phyloP scores from a whole-genome alignment of 1,140 invertebrate species.

The Ceratosolen fusciceps region DNA sequence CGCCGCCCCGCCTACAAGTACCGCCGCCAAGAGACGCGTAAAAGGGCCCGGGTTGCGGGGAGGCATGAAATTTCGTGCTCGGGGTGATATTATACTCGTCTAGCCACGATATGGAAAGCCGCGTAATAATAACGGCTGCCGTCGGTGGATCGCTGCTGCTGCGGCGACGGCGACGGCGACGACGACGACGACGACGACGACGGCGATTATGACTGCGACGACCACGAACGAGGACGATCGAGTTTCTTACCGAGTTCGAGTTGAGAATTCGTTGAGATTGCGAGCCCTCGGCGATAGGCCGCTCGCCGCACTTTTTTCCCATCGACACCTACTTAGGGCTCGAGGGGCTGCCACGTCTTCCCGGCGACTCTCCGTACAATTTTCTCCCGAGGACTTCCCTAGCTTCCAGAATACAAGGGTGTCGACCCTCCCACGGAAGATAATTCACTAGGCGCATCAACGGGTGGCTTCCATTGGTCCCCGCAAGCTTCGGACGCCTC shows the following conservation, averaged over 20 bases:
- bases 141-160: too few species aligned
- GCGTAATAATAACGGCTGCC: conserved; percentile 65
- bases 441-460: background rate
- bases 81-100: conserved; percentile 59
- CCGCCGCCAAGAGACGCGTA: conserved; percentile 1
- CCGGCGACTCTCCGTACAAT: too few species aligned
- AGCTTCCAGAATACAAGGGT: too few species aligned
- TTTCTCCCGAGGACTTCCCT: too few species aligned
- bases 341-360: too few species aligned
- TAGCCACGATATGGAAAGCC: conserved; percentile 68
- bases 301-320: too few species aligned
- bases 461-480: background rate
- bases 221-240: too few species aligned
- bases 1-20: conserved; percentile 18
- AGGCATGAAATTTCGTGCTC: background rate
- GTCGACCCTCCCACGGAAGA: too few species aligned
- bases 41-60: background rate
- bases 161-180: too few species aligned
- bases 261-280: too few species aligned
- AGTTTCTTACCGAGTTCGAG: too few species aligned
- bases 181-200: conserved; percentile 53
- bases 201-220: background rate
- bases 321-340: too few species aligned
- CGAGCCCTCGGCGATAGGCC: background rate
- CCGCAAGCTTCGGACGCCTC: conserved; percentile 32